Base-by-base conservation (phyloP, 2,888 invertebrate genomes). In the Ennomos fuscantarius region DNA sequence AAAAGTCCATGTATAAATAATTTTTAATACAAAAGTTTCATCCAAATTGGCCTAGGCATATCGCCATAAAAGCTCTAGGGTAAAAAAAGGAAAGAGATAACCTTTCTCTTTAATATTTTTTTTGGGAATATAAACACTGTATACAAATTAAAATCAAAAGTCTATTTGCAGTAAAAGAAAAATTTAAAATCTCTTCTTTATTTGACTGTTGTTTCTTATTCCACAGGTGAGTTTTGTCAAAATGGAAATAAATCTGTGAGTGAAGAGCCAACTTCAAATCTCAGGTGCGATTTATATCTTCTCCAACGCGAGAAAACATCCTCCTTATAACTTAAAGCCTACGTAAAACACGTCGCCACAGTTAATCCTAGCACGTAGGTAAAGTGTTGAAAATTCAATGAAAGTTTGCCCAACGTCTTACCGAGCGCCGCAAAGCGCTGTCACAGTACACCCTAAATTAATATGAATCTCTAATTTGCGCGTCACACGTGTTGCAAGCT, bases 401-500 rank as follows among this genome's bases (percentile, higher is more conserved):
- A 69, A 78, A 82, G 79, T 83, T 79, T 76, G 74, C 68, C 70
- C 68, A 72, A 67, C 74, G 70, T 79, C 80, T 81, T 78, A 69
- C 65, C 61, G 71, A 77, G 74, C 65, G 70, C 77, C 75, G 70
- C 80, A 79, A 74, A 79, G 76, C 75, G 78, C 76, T 84, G 84
- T 82, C 83, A 81, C 78, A 81, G 79, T 80, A 81, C 82, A 81
- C 81, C 81, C 79, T 83, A 88, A 90, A 90, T 92, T 90, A 91
- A 89, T 89, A 92, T 90, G 89, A 90, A 92, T 91, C 88, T 87
- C 87, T 89, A 90, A 91, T 92, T 90, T 89, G 84, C 80, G 82
- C 86, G 82, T 79, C 86, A 86, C 91, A 92, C 87, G 87, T 90
- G 90, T 85, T 90, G 86, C 89, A 78, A 86, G 80, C 88, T 88